A percentile compares a stretch with the other conserved stretches of the same genome.
phyloP scores from a whole-genome alignment of 2,113 vertebrate species.

The Crotalus viridis region DNA sequence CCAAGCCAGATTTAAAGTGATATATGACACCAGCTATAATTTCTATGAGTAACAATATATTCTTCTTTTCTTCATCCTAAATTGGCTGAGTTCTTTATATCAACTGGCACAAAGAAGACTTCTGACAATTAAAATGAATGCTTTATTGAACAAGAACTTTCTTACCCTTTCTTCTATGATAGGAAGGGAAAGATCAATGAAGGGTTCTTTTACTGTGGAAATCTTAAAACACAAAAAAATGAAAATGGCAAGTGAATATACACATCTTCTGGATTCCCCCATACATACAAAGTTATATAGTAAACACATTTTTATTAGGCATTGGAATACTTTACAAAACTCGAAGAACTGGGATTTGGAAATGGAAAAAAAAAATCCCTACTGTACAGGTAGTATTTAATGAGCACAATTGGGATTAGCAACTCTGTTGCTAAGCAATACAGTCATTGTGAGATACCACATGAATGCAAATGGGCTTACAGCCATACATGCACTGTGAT shows the following conservation, averaged over 20 bases:
- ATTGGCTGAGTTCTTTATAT: not conserved
- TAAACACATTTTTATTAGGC: slow-evolving; percentile 11
- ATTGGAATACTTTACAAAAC: slow-evolving; percentile 14
- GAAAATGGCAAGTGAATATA: slow-evolving; percentile 35
- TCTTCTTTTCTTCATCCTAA: not conserved
- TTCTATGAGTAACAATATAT: not conserved
- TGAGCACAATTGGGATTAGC: not conserved
- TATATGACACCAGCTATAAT: not conserved
- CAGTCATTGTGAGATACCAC: not conserved
- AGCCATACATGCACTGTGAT: not conserved
- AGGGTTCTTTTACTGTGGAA: slow-evolving; percentile 92
- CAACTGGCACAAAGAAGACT: not conserved
- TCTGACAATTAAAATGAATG: not conserved
- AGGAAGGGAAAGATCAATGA: slow-evolving; percentile 97
- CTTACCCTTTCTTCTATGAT: slow-evolving; percentile 98
- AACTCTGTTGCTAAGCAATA: not conserved
- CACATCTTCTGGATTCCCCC: not conserved
- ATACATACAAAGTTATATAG: not conserved
- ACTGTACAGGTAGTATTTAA: not conserved
- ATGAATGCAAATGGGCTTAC: not conserved
- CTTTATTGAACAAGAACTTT: slow-evolving; percentile 44
- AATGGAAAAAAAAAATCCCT: not conserved
- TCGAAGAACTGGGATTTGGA: not conserved
- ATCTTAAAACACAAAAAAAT: slow-evolving; percentile 78
- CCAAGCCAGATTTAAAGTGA: not conserved